Percentiles rank a stretch among this genome's conserved stretches.
Evolutionary conservation across 2,888 invertebrate genomes (phyloP).

Genomic region (Blomia tropicalis): DNA sequence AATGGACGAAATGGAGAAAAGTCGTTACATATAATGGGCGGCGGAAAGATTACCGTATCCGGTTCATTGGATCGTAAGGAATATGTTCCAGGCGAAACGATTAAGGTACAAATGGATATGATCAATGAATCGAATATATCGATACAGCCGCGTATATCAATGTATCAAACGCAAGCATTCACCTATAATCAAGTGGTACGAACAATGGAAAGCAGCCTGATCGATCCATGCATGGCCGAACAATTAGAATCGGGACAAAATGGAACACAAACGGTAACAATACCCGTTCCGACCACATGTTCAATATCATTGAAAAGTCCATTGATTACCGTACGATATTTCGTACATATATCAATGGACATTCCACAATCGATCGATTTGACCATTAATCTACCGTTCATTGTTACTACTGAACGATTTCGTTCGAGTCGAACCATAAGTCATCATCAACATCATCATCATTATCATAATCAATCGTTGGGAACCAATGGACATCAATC

Average conservation of each 20-base stretch:
- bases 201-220: not conserved
- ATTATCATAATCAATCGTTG: too few species aligned
- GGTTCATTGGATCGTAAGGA: slow-evolving; percentile 1
- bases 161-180: not conserved
- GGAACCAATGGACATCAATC: too few species aligned
- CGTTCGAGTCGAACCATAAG: not conserved
- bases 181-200: not conserved
- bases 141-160: not conserved
- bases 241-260: not conserved
- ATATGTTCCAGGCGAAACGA: slow-evolving; percentile 1
- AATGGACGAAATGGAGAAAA: not conserved
- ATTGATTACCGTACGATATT: slow-evolving; percentile 16
- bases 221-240: not conserved
- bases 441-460: not conserved
- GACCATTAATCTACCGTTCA: slow-evolving; percentile 12
- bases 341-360: slow-evolving; percentile 13
- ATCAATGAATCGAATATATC: not conserved
- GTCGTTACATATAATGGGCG: not conserved
- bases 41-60: not conserved
- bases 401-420: slow-evolving; percentile 10
- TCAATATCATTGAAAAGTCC: slow-evolving; percentile 2
- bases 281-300: not conserved
- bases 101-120: not conserved
- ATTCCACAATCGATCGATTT: slow-evolving; percentile 20
- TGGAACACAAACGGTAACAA: not conserved